Evolutionary conservation across 2,113 vertebrate genomes (phyloP).

Genomic region (Phodopus roborovskii): DNA sequence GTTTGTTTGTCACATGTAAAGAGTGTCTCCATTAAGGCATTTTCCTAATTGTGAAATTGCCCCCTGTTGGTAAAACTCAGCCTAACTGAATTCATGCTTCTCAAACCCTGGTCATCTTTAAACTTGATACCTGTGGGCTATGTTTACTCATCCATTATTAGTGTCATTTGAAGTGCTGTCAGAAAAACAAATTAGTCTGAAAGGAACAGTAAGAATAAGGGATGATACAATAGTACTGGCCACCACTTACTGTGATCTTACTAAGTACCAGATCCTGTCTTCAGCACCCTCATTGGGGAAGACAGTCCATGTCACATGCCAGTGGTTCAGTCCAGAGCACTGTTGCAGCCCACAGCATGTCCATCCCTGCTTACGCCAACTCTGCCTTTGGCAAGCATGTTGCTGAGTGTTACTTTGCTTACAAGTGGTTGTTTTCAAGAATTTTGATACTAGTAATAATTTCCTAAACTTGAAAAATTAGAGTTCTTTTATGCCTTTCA

Average conservation of each 20-base stretch:
- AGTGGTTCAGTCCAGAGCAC: too few species aligned
- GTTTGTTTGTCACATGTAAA: background rate
- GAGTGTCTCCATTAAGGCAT: background rate
- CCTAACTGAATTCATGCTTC: background rate
- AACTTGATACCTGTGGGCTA: background rate
- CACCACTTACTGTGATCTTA: background rate
- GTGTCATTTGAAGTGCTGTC: background rate
- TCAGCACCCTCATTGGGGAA: fast-evolving
- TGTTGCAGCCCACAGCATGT: too few species aligned
- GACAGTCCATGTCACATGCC: too few species aligned
- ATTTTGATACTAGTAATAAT: background rate
- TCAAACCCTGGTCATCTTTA: background rate
- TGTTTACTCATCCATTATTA: background rate
- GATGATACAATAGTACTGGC: background rate
- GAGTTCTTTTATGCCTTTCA: background rate
- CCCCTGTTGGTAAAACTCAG: background rate
- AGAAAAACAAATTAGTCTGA: background rate
- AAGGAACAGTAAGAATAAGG: background rate
- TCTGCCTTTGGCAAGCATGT: background rate
- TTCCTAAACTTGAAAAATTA: background rate
- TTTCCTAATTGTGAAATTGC: background rate
- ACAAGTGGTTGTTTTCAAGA: background rate
- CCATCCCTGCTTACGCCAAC: background rate
- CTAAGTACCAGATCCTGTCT: background rate
- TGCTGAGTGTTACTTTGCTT: background rate